Evolutionary conservation across 2,888 invertebrate species (phyloP), one percentile per base, ranked within the genome.

Genomic region (Perdita meconis): DNA sequence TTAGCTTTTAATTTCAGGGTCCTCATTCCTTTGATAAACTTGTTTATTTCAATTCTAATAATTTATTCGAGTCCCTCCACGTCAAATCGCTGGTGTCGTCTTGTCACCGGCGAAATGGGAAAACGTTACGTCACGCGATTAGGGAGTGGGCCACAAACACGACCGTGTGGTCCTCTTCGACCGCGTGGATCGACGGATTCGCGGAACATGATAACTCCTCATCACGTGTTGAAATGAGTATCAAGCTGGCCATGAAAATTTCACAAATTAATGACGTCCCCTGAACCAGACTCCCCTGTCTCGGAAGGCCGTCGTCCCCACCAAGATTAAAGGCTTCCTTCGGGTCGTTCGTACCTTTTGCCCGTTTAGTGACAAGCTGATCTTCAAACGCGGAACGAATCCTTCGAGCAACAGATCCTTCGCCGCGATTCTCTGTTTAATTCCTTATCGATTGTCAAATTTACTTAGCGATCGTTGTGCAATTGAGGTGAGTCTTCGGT

Each of bases 341-440:
- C 2, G 12, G 26, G 0, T n/a, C n/a, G 3, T 19, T 30, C 75
- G 66, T 77, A 10, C 66, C 80, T 80, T 78, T 73, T 78, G 61
- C 65, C 60, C 77, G 75, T 82, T 85, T 84, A 84, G 86, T 86
- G 66, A 81, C 69, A 74, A 72, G 75, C 22, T 19, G 22, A 22
- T 47, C 12, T 75, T 67, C 53, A 13, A 16, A 19, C 26, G 22
- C 44, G 47, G 10, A 26, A 47, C 63, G 55, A 65, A 12, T n/a
- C 16, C 26, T 36, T 65, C 19, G 34, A 36, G 4, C 6, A 30
- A 6, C 30, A 30, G 30, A 30, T 30, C 36, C 10, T 53, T 30
- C 1, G 8, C 10, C 4, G 19, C 4, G 12, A 12, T 0, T 19
- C 5, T 26, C n/a, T n/a, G n/a, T n/a, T n/a, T n/a, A n/a, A 10